Percentiles rank a stretch among this genome's conserved stretches.
Evolutionary conservation across 37 sponge, comb jelly and placozoan genomes (phyloP).

Genomic region (Diacarnus erythraeanus): DNA sequence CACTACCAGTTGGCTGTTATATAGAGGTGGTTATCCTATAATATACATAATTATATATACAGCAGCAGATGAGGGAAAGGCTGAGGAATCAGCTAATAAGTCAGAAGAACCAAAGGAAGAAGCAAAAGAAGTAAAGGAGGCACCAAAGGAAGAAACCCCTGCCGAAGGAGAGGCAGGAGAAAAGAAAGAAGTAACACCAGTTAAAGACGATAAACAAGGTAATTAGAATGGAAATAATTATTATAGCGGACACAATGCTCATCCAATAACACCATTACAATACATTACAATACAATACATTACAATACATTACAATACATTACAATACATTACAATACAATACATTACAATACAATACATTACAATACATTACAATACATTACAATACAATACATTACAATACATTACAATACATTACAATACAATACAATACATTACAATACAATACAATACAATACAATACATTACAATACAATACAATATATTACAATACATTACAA

Average conservation of each 20-base stretch:
- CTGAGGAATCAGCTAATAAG: neutral
- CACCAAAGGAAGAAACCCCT: neutral
- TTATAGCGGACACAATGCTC: no score
- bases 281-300: neutral
- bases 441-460: neutral
- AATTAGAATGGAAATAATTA: constrained; percentile 1
- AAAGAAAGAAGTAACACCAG: constrained; percentile 19
- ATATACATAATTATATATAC: no score
- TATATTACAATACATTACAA: neutral
- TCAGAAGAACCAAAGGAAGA: constrained; percentile 10
- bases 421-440: neutral
- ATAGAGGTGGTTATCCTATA: no score
- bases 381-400: neutral
- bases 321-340: neutral
- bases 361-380: neutral
- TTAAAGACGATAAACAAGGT: constrained; percentile 2
- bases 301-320: neutral
- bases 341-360: neutral
- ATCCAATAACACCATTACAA: neutral
- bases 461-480: neutral
- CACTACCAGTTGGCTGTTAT: no score
- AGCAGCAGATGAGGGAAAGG: neutral
- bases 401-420: neutral
- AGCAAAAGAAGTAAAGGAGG: constrained; percentile 5
- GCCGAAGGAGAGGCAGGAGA: constrained; percentile 6